Percentiles rank a stretch among this genome's conserved stretches.
phyloP scores from a whole-genome alignment of 64 coral and sea anemone genomes.

The Platygyra sinensis region DNA sequence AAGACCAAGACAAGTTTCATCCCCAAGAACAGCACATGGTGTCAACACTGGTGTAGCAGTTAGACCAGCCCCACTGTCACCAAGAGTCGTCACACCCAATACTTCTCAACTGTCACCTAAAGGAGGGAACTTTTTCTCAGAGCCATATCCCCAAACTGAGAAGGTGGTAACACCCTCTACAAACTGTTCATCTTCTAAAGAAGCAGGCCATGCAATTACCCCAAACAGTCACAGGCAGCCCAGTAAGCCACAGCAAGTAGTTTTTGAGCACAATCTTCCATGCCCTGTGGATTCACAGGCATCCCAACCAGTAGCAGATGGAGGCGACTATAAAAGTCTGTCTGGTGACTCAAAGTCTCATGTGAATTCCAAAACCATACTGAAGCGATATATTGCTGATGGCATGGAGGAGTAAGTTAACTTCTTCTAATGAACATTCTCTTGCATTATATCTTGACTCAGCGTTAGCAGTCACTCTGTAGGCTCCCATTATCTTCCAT shows the following conservation, averaged over 20 bases:
- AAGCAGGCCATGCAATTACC: background rate
- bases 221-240: background rate
- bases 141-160: background rate
- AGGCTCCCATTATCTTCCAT: no score
- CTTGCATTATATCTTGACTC: background rate
- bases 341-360: slow-evolving; percentile 25
- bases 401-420: slow-evolving; percentile 87
- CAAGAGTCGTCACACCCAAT: background rate
- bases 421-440: background rate
- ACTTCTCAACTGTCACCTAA: background rate
- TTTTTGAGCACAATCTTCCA: background rate
- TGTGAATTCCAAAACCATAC: slow-evolving; percentile 39
- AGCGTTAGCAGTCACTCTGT: no score
- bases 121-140: background rate
- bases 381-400: slow-evolving; percentile 71
- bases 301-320: background rate
- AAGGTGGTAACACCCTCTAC: background rate
- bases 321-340: background rate
- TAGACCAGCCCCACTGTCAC: background rate
- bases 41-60: background rate
- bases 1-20: background rate
- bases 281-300: background rate
- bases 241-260: background rate
- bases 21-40: background rate
- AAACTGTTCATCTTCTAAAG: background rate